phyloP scores from a whole-genome alignment of 2,888 invertebrate genomes.

The Hypolimnas misippus region DNA sequence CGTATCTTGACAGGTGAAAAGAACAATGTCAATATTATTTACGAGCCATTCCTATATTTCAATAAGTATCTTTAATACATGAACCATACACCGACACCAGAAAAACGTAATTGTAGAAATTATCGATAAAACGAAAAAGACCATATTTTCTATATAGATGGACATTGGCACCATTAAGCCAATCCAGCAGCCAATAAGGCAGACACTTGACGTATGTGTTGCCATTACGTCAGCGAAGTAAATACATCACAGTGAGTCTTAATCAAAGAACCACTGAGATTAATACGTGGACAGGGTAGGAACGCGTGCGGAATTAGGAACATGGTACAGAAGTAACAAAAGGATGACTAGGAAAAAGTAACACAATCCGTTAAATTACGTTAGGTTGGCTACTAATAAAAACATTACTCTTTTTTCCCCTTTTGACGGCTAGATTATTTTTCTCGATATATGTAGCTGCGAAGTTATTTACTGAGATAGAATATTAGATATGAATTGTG shows the following conservation, averaged over 20 bases:
- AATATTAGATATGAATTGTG: slow-evolving; percentile 15
- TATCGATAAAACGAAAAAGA: slow-evolving; percentile 9
- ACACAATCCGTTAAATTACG: slow-evolving; percentile 29
- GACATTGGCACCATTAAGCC: slow-evolving; percentile 74
- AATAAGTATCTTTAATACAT: slow-evolving; percentile 11
- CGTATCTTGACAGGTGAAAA: slow-evolving; percentile 4
- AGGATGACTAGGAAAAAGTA: slow-evolving; percentile 29
- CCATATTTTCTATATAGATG: slow-evolving; percentile 35
- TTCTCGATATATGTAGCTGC: slow-evolving; percentile 15
- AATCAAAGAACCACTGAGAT: slow-evolving; percentile 79
- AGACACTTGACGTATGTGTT: slow-evolving; percentile 81
- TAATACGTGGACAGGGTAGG: slow-evolving; percentile 72
- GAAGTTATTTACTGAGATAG: slow-evolving; percentile 9
- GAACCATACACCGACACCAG: not conserved
- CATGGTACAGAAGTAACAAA: slow-evolving; percentile 39
- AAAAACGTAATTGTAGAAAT: slow-evolving; percentile 8
- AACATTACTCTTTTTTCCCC: slow-evolving; percentile 23
- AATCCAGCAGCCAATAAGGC: slow-evolving; percentile 79
- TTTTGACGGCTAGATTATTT: slow-evolving; percentile 27
- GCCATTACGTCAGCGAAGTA: slow-evolving; percentile 81
- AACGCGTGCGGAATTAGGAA: slow-evolving; percentile 46
- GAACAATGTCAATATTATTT: slow-evolving; percentile 11
- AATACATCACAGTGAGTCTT: slow-evolving; percentile 79
- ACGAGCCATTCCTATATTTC: slow-evolving; percentile 4
- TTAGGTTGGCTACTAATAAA: slow-evolving; percentile 26